These are phyloP conservation scores for Pristionchus maxplancki DNA, from an alignment of 2,888 invertebrate genomes.

Conservation along the genomic window DNA sequence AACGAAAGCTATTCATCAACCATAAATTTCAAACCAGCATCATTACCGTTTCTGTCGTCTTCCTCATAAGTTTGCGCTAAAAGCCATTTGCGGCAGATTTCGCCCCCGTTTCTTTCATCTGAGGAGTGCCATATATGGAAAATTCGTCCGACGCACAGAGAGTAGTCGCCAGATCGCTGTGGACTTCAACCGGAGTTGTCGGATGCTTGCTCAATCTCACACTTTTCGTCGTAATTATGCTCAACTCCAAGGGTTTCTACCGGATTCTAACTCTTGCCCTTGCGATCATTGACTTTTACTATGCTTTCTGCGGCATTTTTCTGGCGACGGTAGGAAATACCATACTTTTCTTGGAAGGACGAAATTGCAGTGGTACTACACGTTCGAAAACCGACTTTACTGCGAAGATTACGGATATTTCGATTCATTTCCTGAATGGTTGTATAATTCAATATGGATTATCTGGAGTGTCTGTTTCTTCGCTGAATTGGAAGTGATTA, in stretches of 20 bases:
- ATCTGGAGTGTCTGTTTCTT: background rate
- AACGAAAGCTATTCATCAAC: no score
- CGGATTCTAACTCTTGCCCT: background rate
- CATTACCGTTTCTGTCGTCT: no score
- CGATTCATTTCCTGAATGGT: background rate
- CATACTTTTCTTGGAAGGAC: no score
- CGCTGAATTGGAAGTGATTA: background rate
- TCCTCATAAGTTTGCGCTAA: no score
- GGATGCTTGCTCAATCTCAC: background rate
- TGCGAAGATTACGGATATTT: background rate
- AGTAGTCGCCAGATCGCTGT: background rate
- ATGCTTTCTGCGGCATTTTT: constrained; percentile 1
- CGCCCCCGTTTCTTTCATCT: no score
- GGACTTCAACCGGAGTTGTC: background rate
- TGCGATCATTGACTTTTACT: background rate
- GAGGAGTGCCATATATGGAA: no score
- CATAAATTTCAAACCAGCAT: no score
- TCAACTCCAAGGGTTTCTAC: background rate
- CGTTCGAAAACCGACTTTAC: background rate
- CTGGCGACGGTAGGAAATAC: background rate
- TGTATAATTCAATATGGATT: background rate
- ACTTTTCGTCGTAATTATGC: background rate
- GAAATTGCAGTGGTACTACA: constrained; percentile 22
- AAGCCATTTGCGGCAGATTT: no score
- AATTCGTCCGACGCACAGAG: background rate